Conservation (phyloP, 2,113 vertebrate genomes). For the Muntiacus reevesi region DNA sequence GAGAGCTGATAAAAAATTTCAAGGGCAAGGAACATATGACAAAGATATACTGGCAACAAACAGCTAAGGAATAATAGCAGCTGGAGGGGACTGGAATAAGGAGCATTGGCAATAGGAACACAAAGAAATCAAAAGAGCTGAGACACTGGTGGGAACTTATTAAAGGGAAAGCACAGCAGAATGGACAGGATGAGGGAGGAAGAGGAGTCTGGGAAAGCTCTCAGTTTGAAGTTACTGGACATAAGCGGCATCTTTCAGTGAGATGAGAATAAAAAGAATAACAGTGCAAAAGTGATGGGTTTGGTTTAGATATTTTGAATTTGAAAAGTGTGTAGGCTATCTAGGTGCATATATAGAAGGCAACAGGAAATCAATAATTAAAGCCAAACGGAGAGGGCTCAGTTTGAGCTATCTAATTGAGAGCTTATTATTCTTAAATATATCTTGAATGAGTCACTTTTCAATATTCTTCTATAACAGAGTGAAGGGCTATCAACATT, state of each 20-base stretch:
- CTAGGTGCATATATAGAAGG: background rate
- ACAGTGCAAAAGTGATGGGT: background rate
- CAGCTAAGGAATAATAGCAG: background rate
- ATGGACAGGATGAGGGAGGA: background rate
- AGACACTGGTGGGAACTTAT: background rate
- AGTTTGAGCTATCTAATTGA: background rate
- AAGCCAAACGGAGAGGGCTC: background rate
- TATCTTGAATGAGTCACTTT: background rate
- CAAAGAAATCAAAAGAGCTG: background rate
- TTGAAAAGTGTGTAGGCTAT: background rate
- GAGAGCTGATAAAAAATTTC: background rate
- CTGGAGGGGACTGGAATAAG: background rate
- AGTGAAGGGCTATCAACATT: background rate
- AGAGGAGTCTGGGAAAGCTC: background rate
- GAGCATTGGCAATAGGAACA: background rate
- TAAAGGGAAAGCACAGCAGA: background rate
- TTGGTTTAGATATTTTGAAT: background rate
- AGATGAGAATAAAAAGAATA: background rate
- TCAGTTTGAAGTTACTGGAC: background rate
- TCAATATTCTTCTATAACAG: background rate
- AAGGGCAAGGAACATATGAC: background rate
- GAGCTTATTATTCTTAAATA: conserved; percentile 23
- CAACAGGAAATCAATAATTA: background rate
- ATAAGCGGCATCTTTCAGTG: background rate
- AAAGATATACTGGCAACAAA: background rate